Evolutionary conservation across 2,113 vertebrate genomes (phyloP), one percentile per base, ranked within the genome.

Genomic region (Crotalus horridus): DNA sequence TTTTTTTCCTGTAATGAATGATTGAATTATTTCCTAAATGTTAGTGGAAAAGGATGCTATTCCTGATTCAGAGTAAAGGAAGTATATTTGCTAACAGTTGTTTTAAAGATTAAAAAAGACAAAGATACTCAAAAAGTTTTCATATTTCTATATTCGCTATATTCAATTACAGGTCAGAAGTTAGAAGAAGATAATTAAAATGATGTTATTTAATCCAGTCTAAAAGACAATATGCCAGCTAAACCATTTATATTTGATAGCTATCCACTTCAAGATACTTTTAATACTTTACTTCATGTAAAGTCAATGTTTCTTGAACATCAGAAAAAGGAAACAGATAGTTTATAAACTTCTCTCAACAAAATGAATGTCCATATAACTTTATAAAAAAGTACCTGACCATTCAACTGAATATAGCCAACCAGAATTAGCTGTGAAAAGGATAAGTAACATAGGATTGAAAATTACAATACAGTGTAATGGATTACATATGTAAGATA

Each of bases 1-100:
- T 93, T 95, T 97, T 94, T 93, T 51, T 10, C 94, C 64, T 91
- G 93, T 81, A 64, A 53, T 94, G 86, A 58, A 88, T 91, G 81
- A 33, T 39, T 96, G 90, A 94, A 94, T 94, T 87, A 39, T 56
- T 39, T 92, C 33, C 61, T 92, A 81, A 81, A 74, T 74, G 4
- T 55, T 88, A 54, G 13, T 74, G 8, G 39, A 55, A 8, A 48
- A 74, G 15, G 33, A 29, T 81, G 20, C n/a, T 64, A 43, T 7
- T 88, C n/a, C 59, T 59, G 23, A 48, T 91, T 91, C 39, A 46
- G 21, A 13, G 8, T 85, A 55, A 85, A 74, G 15, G 51, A 56
- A 7, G 9, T 39, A 24, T 39, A 10, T 85, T 91, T 91, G 33
- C 54, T 56, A 58, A 58, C 46, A 17, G 74, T 54, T 51, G 33